Evolutionary conservation across 2,113 vertebrate species (phyloP), one percentile per base, ranked within the genome.

Genomic region (Thalassoma bifasciatum): DNA sequence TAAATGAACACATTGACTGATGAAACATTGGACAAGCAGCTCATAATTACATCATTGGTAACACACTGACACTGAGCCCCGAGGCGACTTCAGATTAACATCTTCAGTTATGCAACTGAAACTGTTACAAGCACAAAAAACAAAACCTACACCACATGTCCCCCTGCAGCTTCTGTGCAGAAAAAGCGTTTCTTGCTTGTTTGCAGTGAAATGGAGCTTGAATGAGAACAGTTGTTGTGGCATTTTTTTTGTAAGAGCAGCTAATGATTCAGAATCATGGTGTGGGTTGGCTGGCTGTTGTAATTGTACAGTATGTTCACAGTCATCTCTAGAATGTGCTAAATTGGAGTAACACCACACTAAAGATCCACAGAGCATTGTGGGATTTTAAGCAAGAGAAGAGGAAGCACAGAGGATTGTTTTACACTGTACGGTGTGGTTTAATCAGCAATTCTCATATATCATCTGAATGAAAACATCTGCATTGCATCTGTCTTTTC

Each of bases 1-100:
- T 34, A 67, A 64, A 87, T 75, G 72, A 85, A 73, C 42, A 66
- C 44, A 61, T 58, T 65, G 67, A 71, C 8, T 56, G 56, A 79
- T 79, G 56, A 59, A 66, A 68, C 76, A 73, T 79, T 10, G 52
- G 26, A 71, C 76, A 72, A 65, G 50, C 30, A 54, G 56, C 69
- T 83, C 72, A 58, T 78, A 66, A 74, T 79, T 56, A 72, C 37
- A 84, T 66, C 64, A 72, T 34, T 49, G 49, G 57, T 17, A 52
- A 44, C 68, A 56, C 23, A 42, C 52, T 79, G 72, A 42, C 16
- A 47, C 54, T 40, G 62, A 74, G 37, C 24, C 71, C 50, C 24
- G 23, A 36, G 47, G 53, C 46, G 42, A n/a, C 49, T 64, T 26
- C 37, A 19, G 17, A 49, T 42, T 24, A 54, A 66, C 46, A 66